Evolutionary conservation across 2,888 invertebrate genomes (phyloP), one percentile per base, ranked within the genome.

Genomic region (Gortyna flavago): DNA sequence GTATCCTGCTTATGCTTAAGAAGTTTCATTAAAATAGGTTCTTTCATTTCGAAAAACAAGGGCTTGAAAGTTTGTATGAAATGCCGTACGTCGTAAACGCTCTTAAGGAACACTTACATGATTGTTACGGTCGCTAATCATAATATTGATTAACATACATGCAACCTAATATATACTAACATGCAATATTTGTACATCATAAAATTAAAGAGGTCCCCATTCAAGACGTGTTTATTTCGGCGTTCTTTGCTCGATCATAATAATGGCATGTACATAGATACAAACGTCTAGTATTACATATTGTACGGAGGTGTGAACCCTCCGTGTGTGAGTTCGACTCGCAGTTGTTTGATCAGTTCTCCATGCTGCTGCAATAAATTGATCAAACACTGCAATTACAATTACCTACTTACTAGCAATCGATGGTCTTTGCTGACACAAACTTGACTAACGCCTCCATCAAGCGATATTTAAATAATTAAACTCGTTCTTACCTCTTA

Each of bases 401-500:
- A 38, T 38, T 8, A 25, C 16, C 29, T 67, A 68, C 32, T 18
- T 67, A 68, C 32, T 18, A 70, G 32, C n/a, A 51, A 38, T 29
- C 38, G 18, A 35, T n/a, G 35, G 16, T n/a, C n/a, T 68, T 51
- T n/a, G 25, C 68, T 35, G 35, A 35, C 51, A 51, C 16, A 68
- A 51, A 11, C 6, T 7, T 41, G 6, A 51, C 18, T 7, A 25
- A 67, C 29, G 25, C 25, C 57, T 41, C 38, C 25, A 41, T 25
- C 29, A 44, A 41, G 71, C 13, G 29, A 41, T 44, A 13, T 48
- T 64, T 18, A 35, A 35, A 29, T 75, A 48, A 61, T 29, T 29
- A n/a, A 70, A 44, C 1, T n/a, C 25, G 11, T 54, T 54, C 71
- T 72, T 77, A 83, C 83, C 80, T 72, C 62, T 35, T 48, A 59